phyloP scores from a whole-genome alignment of 2,113 vertebrate species.

The Jacana jacana region DNA sequence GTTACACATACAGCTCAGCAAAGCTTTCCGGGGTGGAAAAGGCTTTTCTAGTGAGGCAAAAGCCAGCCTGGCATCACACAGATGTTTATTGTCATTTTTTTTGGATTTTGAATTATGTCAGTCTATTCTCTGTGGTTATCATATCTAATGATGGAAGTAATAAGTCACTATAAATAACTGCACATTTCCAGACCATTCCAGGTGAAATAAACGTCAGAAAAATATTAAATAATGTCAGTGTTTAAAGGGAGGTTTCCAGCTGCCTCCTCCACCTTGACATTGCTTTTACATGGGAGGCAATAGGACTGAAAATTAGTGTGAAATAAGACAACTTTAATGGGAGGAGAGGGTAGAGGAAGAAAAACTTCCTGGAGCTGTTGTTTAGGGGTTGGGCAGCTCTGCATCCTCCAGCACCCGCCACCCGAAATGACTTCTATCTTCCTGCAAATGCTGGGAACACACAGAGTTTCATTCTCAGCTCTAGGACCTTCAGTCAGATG shows the following conservation, averaged over 20 bases:
- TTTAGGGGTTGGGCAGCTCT: not conserved
- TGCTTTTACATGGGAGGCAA: not conserved
- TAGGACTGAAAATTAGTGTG: not conserved
- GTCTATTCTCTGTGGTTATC: not conserved
- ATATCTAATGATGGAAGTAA: conserved; percentile 8
- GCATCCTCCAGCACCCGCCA: not conserved
- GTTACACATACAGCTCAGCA: not conserved
- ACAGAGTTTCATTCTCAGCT: not conserved
- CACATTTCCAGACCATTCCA: not conserved
- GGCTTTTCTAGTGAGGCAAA: not conserved
- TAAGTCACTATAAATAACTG: conserved; percentile 9
- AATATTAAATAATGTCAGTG: not conserved
- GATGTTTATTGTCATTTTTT: not conserved
- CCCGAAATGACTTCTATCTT: not conserved
- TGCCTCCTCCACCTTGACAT: not conserved
- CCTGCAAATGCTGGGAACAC: not conserved
- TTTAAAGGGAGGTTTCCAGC: not conserved
- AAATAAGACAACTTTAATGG: not conserved
- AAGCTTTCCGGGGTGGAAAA: not conserved
- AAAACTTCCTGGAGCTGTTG: not conserved
- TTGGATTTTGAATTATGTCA: conserved; percentile 50
- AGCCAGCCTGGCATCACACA: not conserved
- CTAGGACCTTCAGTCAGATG: not conserved
- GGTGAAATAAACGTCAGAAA: not conserved
- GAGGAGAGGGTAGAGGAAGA: not conserved